Conservation (phyloP, 37 sponge, comb jelly and placozoan species). For the Dysidea cf. avara region DNA sequence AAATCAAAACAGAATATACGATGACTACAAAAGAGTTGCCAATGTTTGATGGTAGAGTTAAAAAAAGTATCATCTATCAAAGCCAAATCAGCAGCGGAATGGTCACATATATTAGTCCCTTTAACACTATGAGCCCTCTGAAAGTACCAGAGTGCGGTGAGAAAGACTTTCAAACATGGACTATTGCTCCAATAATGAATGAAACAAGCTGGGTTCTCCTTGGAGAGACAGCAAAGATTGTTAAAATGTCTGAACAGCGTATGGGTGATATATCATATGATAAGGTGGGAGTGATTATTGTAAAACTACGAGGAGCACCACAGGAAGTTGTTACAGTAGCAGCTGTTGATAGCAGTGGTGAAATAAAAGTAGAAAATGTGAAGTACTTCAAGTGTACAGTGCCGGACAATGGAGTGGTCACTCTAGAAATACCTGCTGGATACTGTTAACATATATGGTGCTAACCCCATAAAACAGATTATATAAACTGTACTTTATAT, state of each 20-base stretch:
- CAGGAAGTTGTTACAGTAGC: slow-evolving; percentile 55
- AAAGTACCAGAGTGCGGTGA: slow-evolving; percentile 25
- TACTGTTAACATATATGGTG: too few species aligned
- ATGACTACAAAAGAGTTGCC: slow-evolving; percentile 52
- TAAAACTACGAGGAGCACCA: slow-evolving; percentile 48
- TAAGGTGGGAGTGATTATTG: background rate
- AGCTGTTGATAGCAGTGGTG: background rate
- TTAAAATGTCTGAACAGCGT: slow-evolving; percentile 55
- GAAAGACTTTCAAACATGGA: slow-evolving; percentile 55
- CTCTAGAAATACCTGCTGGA: too few species aligned
- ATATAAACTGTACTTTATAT: too few species aligned
- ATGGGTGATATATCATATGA: slow-evolving; percentile 12
- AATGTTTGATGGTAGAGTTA: slow-evolving; percentile 3
- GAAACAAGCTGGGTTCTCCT: slow-evolving; percentile 52
- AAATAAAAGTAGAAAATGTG: background rate
- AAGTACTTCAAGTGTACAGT: too few species aligned
- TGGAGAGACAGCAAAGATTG: slow-evolving; percentile 68
- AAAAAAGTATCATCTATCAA: slow-evolving; percentile 21
- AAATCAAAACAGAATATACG: slow-evolving; percentile 19
- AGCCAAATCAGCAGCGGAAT: slow-evolving; percentile 19
- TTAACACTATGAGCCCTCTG: background rate
- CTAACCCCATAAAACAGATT: too few species aligned
- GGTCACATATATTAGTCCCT: slow-evolving; percentile 7
- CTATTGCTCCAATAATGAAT: slow-evolving; percentile 37
- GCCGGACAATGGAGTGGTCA: too few species aligned